Base-by-base conservation (phyloP, 2,888 invertebrate genomes). In the Hedya salicella region DNA sequence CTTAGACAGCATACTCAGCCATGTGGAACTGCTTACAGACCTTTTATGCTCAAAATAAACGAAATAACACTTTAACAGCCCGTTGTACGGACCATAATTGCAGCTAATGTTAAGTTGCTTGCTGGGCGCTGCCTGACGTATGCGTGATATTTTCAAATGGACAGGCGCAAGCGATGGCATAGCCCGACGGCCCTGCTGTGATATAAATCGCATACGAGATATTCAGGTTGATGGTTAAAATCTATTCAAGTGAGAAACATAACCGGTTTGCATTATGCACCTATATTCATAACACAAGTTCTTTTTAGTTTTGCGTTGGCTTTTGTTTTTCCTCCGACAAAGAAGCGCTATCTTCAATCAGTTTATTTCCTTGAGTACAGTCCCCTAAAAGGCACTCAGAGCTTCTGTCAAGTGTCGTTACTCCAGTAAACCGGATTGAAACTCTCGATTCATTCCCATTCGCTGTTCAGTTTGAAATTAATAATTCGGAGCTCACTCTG, bases 81-180 rank as follows among this genome's bases (percentile, higher is more conserved):
- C 64, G 72, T 60, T 64, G 74, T 76, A 79, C 73, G 74, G 76
- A 69, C 71, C 67, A 75, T 46, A 72, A 68, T 71, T 64, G 66
- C 54, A 68, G 65, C 36, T 49, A 56, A 52, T 68, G 52, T 68
- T 42, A 21, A 19, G 17, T 62, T 65, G 42, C 54, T 52, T 52
- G 64, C 69, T 68, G 61, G 42, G 32, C 53, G 56, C 52, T 72
- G 69, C 73, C 77, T 81, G 78, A 81, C 75, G 74, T 75, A 77
- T 79, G 80, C 77, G 74, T 80, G 79, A 78, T 82, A 78, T 80
- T 81, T 78, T 80, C 72, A 72, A 80, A 74, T 73, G 69, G 81
- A 81, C 83, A 80, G 78, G 76, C 79, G 76, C 82, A 79, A 78
- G 81, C 71, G 76, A 80, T 79, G 81, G 75, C 73, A 75, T 74